Percentiles rank a stretch among this genome's conserved stretches.
phyloP scores from a whole-genome alignment of 1,140 invertebrate species.

The Ectropis grisescens region DNA sequence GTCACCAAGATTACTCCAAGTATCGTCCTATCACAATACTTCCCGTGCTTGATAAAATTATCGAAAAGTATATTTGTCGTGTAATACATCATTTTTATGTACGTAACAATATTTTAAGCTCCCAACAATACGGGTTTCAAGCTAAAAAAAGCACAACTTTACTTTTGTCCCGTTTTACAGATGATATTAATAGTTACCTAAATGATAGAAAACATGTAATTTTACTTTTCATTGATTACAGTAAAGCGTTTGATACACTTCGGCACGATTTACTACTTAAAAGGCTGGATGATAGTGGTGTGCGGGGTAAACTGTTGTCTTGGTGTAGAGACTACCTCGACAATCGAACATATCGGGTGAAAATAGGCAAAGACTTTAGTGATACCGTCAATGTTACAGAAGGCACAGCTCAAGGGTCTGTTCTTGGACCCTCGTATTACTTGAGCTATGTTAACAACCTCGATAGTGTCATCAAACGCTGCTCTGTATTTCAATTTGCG shows the following conservation, averaged over 20 bases:
- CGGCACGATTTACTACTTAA: slow-evolving; percentile 5
- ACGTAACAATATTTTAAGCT: background rate
- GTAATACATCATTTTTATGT: background rate
- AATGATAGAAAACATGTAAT: slow-evolving; percentile 8
- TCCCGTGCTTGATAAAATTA: too few relatives aligned
- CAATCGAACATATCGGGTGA: slow-evolving; percentile 5
- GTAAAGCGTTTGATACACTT: slow-evolving; percentile 9
- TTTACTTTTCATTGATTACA: slow-evolving; percentile 6
- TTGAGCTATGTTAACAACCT: slow-evolving; percentile 10
- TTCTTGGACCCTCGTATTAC: slow-evolving; percentile 13
- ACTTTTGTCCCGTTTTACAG: slow-evolving; percentile 7
- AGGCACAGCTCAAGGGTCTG: slow-evolving; percentile 16
- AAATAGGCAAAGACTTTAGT: slow-evolving; percentile 3
- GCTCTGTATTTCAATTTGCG: slow-evolving; percentile 14
- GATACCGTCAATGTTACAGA: slow-evolving; percentile 5
- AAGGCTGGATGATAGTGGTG: slow-evolving; percentile 1
- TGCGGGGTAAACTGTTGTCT: background rate
- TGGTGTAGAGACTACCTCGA: slow-evolving; percentile 5
- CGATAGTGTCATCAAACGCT: slow-evolving; percentile 4
- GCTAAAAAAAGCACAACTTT: slow-evolving; percentile 2
- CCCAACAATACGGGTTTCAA: slow-evolving; percentile 5
- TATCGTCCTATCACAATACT: too few relatives aligned
- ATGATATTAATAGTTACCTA: slow-evolving; percentile 6
- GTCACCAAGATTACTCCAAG: background rate
- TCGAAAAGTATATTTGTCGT: background rate